These are phyloP conservation scores for Alosa sapidissima DNA, from an alignment of 2,797 vertebrate genomes.

Conservation along the genomic window DNA sequence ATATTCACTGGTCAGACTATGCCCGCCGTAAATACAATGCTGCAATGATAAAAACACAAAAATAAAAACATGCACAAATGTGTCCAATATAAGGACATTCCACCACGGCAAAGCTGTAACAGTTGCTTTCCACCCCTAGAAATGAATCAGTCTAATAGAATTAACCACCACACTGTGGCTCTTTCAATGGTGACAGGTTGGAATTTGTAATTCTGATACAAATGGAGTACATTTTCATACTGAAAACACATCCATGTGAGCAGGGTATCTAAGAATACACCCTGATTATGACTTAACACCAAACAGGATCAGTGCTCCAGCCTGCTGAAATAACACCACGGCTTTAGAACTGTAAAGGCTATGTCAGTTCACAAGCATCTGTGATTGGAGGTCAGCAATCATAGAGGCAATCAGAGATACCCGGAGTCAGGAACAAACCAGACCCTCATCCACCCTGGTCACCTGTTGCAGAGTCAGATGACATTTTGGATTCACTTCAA, in stretches of 20 bases:
- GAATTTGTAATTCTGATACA: neutral
- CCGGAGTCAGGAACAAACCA: neutral
- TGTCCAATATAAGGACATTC: no score
- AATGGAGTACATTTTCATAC: slow-evolving; percentile 41
- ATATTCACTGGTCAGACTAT: slow-evolving; percentile 58
- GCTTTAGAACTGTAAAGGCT: slow-evolving; percentile 68
- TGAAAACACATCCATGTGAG: slow-evolving; percentile 50
- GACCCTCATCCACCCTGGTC: neutral
- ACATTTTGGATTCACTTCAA: neutral
- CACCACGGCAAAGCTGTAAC: neutral
- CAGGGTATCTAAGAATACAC: slow-evolving; percentile 66
- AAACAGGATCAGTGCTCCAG: slow-evolving; percentile 70
- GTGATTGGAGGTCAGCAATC: neutral
- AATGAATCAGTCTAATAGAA: neutral
- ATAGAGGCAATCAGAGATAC: slow-evolving; percentile 1
- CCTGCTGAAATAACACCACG: slow-evolving; percentile 60
- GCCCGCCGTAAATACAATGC: slow-evolving; percentile 42
- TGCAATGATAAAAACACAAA: neutral
- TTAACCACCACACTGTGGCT: neutral
- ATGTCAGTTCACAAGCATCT: slow-evolving; percentile 24
- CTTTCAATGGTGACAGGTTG: neutral
- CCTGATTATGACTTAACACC: slow-evolving; percentile 67
- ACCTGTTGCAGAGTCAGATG: neutral
- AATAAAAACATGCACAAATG: neutral
- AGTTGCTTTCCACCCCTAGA: neutral